phyloP scores from a whole-genome alignment of 1,140 invertebrate species.

The Adoxophyes honmai region DNA sequence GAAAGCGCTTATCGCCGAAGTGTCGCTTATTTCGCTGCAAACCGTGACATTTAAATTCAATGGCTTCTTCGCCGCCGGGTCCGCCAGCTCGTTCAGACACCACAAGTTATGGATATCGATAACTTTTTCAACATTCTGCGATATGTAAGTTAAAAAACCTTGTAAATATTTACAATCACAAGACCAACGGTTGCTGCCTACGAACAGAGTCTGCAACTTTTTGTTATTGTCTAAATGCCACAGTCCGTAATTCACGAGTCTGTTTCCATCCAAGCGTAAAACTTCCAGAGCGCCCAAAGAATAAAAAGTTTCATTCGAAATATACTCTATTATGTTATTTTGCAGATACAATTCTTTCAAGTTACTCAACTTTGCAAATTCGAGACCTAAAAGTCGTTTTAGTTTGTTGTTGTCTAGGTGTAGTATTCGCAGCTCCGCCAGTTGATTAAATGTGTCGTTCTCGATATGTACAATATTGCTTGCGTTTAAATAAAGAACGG shows the following conservation, averaged over 20 bases:
- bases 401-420: slow-evolving; percentile 92
- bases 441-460: slow-evolving; percentile 92
- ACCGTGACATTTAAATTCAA: slow-evolving; percentile 83
- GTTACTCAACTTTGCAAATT: slow-evolving; percentile 88
- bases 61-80: slow-evolving; percentile 77
- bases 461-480: slow-evolving; percentile 88
- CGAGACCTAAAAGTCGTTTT: slow-evolving; percentile 85
- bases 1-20: slow-evolving; percentile 82
- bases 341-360: slow-evolving; percentile 91
- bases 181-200: slow-evolving; percentile 90
- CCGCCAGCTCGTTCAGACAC: slow-evolving; percentile 81
- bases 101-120: slow-evolving; percentile 81
- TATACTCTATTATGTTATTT: slow-evolving; percentile 87
- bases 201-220: slow-evolving; percentile 74
- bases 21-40: slow-evolving; percentile 81
- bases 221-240: slow-evolving; percentile 86
- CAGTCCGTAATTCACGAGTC: slow-evolving; percentile 85
- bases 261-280: slow-evolving; percentile 90
- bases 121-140: slow-evolving; percentile 83
- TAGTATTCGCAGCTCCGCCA: slow-evolving; percentile 86
- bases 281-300: slow-evolving; percentile 87
- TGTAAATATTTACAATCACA: slow-evolving; percentile 91
- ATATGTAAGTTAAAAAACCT: slow-evolving; percentile 86
- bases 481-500: slow-evolving; percentile 88
- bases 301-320: slow-evolving; percentile 88